These are phyloP conservation scores for Elmis aenea DNA, from an alignment of 2,888 invertebrate genomes.

Conservation along the genomic window DNA sequence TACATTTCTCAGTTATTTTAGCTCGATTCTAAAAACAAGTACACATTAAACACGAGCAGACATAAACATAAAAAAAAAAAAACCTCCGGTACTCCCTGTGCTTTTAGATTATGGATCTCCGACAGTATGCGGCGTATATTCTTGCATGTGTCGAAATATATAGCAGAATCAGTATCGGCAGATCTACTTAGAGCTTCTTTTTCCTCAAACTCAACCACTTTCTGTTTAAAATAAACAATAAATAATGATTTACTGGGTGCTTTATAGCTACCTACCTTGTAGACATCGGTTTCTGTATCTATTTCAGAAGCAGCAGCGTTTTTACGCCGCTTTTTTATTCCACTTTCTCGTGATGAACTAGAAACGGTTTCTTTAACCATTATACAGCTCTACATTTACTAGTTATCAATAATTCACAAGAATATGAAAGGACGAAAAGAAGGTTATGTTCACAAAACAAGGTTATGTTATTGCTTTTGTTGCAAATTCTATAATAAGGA, in stretches of 20 bases:
- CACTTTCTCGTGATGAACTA: constrained; percentile 8
- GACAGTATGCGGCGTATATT: constrained; percentile 64
- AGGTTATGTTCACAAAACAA: too few relatives aligned
- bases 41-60: too few relatives aligned
- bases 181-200: constrained; percentile 63
- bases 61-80: too few relatives aligned
- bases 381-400: too few relatives aligned
- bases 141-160: constrained; percentile 65
- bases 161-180: constrained; percentile 61
- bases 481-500: too few relatives aligned
- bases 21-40: constrained; percentile 50
- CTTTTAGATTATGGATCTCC: constrained; percentile 65
- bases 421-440: too few relatives aligned
- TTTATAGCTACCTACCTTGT: constrained; percentile 52
- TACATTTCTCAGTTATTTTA: constrained; percentile 62
- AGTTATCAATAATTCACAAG: too few relatives aligned
- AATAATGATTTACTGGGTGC: constrained; percentile 3
- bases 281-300: constrained; percentile 53
- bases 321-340: constrained; percentile 55
- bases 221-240: constrained; percentile 46
- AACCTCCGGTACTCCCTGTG: constrained; percentile 50
- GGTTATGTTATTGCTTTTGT: too few relatives aligned
- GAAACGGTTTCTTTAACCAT: constrained; percentile 14
- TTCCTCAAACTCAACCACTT: constrained; percentile 68
- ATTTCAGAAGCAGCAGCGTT: constrained; percentile 44